A percentile compares a stretch with the other conserved stretches of the same genome.
These are phyloP conservation scores for Corythoichthys haematopterus DNA, from an alignment of 2,113 vertebrate genomes.

Conservation along the genomic window DNA sequence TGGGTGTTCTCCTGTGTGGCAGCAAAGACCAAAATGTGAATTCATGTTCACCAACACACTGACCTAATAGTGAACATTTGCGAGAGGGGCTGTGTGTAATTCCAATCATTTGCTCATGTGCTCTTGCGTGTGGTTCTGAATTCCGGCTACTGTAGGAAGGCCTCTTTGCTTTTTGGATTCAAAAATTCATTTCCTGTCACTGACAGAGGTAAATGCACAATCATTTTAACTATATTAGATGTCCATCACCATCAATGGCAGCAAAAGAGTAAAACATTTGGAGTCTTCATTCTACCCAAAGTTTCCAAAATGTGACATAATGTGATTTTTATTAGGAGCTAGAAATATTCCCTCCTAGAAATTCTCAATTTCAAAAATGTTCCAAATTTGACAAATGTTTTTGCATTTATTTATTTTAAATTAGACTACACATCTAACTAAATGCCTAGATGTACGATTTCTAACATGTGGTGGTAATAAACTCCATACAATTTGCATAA, in stretches of 20 bases:
- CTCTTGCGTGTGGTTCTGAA: too few species aligned
- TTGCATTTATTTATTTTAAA: too few species aligned
- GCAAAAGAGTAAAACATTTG: too few species aligned
- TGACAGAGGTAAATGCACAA: too few species aligned
- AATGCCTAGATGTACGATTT: background rate
- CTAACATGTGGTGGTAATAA: background rate
- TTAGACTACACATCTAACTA: background rate
- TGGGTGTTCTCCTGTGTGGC: conserved; percentile 8
- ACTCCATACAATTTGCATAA: background rate
- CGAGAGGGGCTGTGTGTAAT: too few species aligned
- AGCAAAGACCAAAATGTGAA: conserved; percentile 7
- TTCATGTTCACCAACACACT: background rate
- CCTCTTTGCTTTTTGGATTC: too few species aligned
- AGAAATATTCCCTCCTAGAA: background rate
- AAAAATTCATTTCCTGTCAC: too few species aligned
- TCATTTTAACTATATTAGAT: too few species aligned
- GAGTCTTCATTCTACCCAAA: too few species aligned
- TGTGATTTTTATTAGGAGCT: background rate
- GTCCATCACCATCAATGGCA: too few species aligned
- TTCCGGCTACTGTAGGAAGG: background rate
- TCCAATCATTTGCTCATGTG: too few species aligned
- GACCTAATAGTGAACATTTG: background rate
- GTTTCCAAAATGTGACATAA: too few species aligned
- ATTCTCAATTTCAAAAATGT: background rate
- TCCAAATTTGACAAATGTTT: background rate